Base-by-base conservation (phyloP, 2,797 vertebrate genomes). In the Rhinogobio ventralis region DNA sequence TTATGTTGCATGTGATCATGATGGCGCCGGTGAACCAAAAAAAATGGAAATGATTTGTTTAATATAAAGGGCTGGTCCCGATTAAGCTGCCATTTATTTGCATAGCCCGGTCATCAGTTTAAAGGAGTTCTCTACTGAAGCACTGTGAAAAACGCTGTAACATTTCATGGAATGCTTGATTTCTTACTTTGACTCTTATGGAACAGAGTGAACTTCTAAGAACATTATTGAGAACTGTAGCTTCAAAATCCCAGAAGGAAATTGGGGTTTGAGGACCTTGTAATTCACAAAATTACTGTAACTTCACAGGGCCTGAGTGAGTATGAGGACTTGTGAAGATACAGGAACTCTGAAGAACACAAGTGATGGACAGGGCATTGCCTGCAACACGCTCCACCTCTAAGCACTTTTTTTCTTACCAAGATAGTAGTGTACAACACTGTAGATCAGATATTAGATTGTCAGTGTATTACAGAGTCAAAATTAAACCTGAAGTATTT, bases 361-460 rank as follows among this genome's bases (percentile, higher is more conserved):
- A 83, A 71, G 64, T 86, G 88, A 87, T 90, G 91, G 91, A 85
- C 83, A 67, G 85, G 91, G 75, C 68, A 68, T 79, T 86, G 87
- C 85, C 86, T 84, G 86, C 74, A 81, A 88, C 74, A 55, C 79
- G 79, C 85, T 90, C 87, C 90, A 90, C 90, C 87, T 92, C 89
- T 90, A 93, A 93, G 94, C 94, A 95, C 94, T 94, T 95, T 93
- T 89, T 92, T 91, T 91, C 88, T 90, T 88, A 90, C 90, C 82
- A 83, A 89, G 87, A 91, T 89, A 89, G 86, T 91, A 91, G 88
- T 90, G 86, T 92, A 90, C 83, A 74, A 93, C 91, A 93, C 91
- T 94, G 93, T 93, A 92, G 85, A 91, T 82, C 88, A 86, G 88
- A 92, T 86, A 82, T 85, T 89, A 92, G 89, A 91, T 90, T 92